Conservation (phyloP, 1,140 invertebrate species). For the Streblospio benedicti region DNA sequence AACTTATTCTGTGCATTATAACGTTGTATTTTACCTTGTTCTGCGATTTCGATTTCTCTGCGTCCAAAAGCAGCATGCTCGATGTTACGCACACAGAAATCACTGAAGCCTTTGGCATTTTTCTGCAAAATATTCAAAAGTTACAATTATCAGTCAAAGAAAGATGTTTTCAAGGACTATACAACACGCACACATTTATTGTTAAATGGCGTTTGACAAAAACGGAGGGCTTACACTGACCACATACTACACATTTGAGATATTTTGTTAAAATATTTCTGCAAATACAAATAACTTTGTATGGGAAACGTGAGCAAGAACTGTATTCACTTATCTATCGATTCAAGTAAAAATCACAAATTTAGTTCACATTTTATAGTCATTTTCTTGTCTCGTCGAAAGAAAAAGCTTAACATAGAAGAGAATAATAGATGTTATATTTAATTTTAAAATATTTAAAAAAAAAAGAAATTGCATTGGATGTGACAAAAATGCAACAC, state of each 20-base stretch:
- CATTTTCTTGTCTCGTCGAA: no score
- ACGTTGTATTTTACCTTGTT: constrained; percentile 60
- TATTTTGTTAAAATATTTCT: neutral
- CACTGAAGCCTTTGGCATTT: constrained; percentile 66
- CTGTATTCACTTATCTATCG: neutral
- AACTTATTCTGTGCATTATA: no score
- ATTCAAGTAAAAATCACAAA: neutral
- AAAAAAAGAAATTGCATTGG: no score
- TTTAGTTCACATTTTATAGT: neutral
- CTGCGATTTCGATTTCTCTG: constrained; percentile 95
- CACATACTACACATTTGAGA: neutral
- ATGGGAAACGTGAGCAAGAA: neutral
- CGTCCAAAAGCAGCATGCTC: constrained; percentile 86
- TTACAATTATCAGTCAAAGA: neutral
- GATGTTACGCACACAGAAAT: constrained; percentile 87
- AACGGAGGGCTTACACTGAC: neutral
- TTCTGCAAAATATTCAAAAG: constrained; percentile 52
- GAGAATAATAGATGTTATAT: no score
- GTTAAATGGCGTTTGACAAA: neutral
- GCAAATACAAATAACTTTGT: neutral
- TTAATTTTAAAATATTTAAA: no score
- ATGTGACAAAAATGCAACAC: no score
- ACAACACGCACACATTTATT: neutral
- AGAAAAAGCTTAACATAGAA: neutral
- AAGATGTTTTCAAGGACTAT: neutral